These are phyloP conservation scores for Aricia agestis DNA, from an alignment of 1,140 invertebrate genomes.

Conservation along the genomic window DNA sequence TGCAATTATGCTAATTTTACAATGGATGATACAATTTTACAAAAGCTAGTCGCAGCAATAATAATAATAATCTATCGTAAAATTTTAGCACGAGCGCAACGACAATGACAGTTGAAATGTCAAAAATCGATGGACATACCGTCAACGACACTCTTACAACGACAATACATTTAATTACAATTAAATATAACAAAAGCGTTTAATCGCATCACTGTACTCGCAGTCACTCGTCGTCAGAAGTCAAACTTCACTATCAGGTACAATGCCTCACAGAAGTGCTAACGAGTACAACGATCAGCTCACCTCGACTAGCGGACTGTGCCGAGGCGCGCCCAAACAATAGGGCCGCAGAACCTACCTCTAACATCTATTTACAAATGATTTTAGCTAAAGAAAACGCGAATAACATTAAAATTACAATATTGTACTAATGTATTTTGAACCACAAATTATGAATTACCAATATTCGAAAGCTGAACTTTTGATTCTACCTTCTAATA, in stretches of 20 bases:
- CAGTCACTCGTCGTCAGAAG: conserved; percentile 44
- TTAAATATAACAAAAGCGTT: background rate
- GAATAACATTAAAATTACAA: conserved; percentile 46
- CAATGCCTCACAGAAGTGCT: background rate
- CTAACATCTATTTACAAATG: conserved; percentile 61
- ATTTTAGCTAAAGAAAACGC: conserved; percentile 43
- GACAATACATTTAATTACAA: conserved; percentile 36
- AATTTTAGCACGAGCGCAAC: too few species aligned
- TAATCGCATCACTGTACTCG: conserved; percentile 13
- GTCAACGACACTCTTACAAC: conserved; percentile 16
- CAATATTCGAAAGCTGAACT: conserved; percentile 75
- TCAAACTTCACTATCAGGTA: conserved; percentile 50
- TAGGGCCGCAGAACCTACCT: conserved; percentile 42
- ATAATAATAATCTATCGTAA: too few species aligned
- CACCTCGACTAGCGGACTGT: conserved; percentile 19
- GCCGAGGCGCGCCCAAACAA: conserved; percentile 36
- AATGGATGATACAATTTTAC: too few species aligned
- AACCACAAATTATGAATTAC: conserved; percentile 65
- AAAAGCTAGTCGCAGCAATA: too few species aligned
- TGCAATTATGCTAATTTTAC: too few species aligned
- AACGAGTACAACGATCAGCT: background rate
- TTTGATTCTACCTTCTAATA: conserved; percentile 53
- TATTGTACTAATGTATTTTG: conserved; percentile 54
- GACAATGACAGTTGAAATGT: too few species aligned
- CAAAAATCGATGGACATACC: too few species aligned